phyloP scores from a whole-genome alignment of 2,113 vertebrate species.

The Pluvianellus socialis region DNA sequence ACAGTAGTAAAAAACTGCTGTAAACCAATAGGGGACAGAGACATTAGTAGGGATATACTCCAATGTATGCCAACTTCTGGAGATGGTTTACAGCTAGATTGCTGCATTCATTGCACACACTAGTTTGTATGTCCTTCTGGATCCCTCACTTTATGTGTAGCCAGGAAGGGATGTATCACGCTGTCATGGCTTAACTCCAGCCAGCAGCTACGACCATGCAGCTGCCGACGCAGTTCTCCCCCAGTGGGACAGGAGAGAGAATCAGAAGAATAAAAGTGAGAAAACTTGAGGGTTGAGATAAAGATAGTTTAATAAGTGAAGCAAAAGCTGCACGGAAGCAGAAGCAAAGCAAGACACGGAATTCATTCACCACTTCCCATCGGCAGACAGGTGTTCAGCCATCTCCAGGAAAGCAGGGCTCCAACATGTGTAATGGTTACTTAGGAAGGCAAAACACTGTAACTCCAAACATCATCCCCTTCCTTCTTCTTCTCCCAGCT shows the following conservation, averaged over 20 bases:
- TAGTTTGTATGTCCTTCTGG: not conserved
- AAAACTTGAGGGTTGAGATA: not conserved
- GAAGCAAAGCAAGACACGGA: not conserved
- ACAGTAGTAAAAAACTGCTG: not conserved
- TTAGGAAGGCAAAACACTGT: not conserved
- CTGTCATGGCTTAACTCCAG: not conserved
- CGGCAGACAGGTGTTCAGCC: not conserved
- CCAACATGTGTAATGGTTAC: not conserved
- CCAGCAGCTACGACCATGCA: not conserved
- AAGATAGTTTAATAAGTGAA: not conserved
- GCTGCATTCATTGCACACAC: not conserved
- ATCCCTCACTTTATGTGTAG: not conserved
- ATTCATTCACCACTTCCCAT: not conserved
- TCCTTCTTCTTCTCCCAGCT: not conserved
- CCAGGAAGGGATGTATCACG: not conserved
- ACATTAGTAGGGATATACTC: rapidly evolving
- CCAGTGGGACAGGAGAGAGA: not conserved
- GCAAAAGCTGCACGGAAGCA: not conserved
- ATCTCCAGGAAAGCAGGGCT: not conserved
- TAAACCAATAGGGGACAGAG: not conserved
- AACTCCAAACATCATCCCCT: not conserved
- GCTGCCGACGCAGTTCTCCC: not conserved
- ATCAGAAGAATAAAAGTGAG: not conserved
- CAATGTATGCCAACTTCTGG: not conserved
- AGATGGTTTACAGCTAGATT: not conserved